phyloP scores from a whole-genome alignment of 1,140 invertebrate genomes.

The Drosophila prosaltans region DNA sequence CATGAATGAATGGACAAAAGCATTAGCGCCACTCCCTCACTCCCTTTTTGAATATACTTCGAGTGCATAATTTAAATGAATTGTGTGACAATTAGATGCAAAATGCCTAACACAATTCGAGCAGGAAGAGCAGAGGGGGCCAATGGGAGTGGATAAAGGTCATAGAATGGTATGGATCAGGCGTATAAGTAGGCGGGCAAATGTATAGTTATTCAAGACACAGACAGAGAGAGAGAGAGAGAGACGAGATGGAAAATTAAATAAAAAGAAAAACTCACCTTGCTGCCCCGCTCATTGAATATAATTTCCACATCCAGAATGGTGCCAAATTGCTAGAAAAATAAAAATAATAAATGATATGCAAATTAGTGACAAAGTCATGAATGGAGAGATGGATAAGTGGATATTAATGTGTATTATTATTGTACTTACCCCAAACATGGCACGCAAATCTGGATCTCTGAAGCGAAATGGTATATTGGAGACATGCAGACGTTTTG shows the following conservation, averaged over 20 bases:
- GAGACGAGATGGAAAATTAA: conserved; percentile 8
- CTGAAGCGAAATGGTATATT: conserved; percentile 99
- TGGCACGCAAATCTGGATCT: conserved; percentile 97
- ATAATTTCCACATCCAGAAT: conserved; percentile 99
- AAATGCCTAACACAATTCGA: conserved; percentile 47
- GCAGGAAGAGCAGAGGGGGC: not conserved
- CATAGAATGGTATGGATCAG: not conserved
- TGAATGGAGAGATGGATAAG: conserved; percentile 1
- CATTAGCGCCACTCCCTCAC: not conserved
- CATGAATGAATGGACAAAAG: conserved; percentile 24
- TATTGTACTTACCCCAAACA: conserved; percentile 95
- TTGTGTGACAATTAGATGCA: conserved; percentile 64
- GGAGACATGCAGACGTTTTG: conserved; percentile 96
- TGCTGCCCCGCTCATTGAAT: conserved; percentile 99
- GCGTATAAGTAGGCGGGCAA: not conserved
- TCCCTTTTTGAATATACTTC: conserved; percentile 31
- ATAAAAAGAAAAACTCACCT: conserved; percentile 90
- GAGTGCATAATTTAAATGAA: conserved; percentile 67
- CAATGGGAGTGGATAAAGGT: not conserved
- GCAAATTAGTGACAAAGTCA: conserved; percentile 26
- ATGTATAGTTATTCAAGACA: conserved; percentile 1
- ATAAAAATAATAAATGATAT: conserved; percentile 28
- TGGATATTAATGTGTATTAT: too few species aligned
- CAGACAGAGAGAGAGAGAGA: not conserved
- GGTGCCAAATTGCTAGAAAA: conserved; percentile 95